Evolutionary conservation across 1,140 invertebrate genomes (phyloP).

Genomic region (Mycetomoellerius zeteki): DNA sequence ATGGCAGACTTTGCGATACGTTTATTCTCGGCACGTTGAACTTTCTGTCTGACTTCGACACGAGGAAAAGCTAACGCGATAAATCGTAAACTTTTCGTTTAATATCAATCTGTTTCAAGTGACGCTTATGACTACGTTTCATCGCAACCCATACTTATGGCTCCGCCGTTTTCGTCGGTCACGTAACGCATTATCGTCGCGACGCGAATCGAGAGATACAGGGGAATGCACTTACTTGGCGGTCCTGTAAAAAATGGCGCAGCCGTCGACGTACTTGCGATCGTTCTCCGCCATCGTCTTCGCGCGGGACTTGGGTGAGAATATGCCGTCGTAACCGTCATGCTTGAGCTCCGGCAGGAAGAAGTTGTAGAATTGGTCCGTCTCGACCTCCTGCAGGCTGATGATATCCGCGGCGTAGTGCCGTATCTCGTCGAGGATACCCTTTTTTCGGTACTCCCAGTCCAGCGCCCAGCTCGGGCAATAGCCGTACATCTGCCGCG

Average conservation of each 20-base stretch:
- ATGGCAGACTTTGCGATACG: neutral
- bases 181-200: neutral
- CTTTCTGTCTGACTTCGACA: neutral
- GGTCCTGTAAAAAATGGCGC: conserved; percentile 98
- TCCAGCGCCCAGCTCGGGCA: conserved; percentile 98
- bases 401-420: conserved; percentile 99
- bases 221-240: conserved; percentile 93
- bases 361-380: conserved; percentile 99
- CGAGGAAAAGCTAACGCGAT: conserved; percentile 9
- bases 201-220: conserved; percentile 21
- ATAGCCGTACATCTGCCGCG: conserved; percentile 98
- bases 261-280: conserved; percentile 99
- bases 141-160: neutral
- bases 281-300: conserved; percentile 99
- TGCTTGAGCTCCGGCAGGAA: conserved; percentile 97
- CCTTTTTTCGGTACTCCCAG: conserved; percentile 99
- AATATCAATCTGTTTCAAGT: conserved; percentile 10
- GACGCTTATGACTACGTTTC: conserved; percentile 7
- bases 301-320: conserved; percentile 98
- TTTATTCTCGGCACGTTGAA: neutral
- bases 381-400: conserved; percentile 99
- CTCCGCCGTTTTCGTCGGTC: neutral
- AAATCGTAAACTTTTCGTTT: conserved; percentile 14
- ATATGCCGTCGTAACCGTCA: conserved; percentile 99
- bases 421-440: conserved; percentile 98